Conservation (phyloP, 2,113 vertebrate genomes). For the Delphinapterus leucas region DNA sequence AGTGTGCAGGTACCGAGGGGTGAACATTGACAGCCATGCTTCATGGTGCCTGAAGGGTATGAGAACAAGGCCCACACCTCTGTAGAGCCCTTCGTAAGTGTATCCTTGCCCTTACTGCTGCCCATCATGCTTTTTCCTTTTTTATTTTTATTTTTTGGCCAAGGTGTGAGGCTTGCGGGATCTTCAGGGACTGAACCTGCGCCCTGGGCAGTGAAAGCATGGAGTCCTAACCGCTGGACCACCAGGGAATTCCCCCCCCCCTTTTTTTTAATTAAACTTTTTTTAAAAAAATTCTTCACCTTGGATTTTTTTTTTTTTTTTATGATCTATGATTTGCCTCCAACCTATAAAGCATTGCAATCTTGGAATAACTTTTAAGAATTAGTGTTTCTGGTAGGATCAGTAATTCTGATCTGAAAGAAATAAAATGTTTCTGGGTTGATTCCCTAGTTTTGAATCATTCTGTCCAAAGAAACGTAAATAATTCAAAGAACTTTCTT, state of each 20-base stretch:
- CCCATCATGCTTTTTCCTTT: neutral
- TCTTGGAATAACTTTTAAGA: neutral
- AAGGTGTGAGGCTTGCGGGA: no score
- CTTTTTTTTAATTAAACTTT: neutral
- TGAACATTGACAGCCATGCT: neutral
- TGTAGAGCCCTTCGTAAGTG: neutral
- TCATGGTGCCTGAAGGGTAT: neutral
- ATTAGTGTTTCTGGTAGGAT: neutral
- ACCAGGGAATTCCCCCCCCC: neutral
- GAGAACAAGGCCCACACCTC: neutral
- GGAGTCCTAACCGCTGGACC: neutral
- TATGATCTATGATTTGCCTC: neutral
- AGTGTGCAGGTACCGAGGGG: neutral
- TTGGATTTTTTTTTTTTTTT: neutral
- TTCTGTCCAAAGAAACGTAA: neutral
- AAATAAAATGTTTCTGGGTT: neutral
- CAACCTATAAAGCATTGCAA: neutral
- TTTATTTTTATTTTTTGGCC: neutral
- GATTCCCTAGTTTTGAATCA: neutral
- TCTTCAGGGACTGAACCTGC: neutral
- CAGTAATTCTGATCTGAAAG: conserved; percentile 15
- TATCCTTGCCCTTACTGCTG: neutral
- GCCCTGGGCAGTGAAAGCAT: neutral
- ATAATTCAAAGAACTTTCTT: conserved; percentile 9
- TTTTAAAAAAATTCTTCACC: neutral